Evolutionary conservation across 2,888 invertebrate genomes (phyloP).

Genomic region (Mimachlamys varia): DNA sequence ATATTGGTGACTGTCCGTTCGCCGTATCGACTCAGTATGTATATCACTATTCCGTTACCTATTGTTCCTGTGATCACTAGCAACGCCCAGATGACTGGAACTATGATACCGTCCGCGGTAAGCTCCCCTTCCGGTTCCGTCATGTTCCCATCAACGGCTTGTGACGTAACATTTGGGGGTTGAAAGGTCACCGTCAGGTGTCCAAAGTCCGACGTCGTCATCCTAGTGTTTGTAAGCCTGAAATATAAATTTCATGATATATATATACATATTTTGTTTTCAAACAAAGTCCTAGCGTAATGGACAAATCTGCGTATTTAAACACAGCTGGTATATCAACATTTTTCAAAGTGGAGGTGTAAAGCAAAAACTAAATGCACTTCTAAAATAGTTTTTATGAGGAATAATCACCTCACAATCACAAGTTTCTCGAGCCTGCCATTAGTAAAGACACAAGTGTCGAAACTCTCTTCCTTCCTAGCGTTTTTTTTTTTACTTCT

Average conservation of each 20-base stretch:
- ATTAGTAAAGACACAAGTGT: too few species aligned
- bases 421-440: too few species aligned
- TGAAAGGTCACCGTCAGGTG: not conserved
- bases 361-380: too few species aligned
- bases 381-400: too few species aligned
- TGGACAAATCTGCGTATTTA: not conserved
- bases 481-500: too few species aligned
- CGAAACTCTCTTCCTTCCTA: too few species aligned
- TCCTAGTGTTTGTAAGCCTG: not conserved
- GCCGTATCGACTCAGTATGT: slow-evolving; percentile 72
- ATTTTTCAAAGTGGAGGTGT: not conserved
- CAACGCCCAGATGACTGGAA: slow-evolving; percentile 70
- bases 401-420: too few species aligned
- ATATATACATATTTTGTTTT: not conserved
- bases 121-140: not conserved
- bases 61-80: slow-evolving; percentile 69
- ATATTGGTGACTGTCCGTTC: slow-evolving; percentile 75
- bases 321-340: not conserved
- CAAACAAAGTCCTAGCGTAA: not conserved
- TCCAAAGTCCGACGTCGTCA: not conserved
- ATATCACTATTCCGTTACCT: slow-evolving; percentile 75
- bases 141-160: not conserved
- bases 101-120: slow-evolving; percentile 49
- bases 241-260: not conserved
- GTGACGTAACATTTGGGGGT: not conserved